These are phyloP conservation scores for Latrodectus geometricus DNA, from an alignment of 1,140 invertebrate species.

Conservation along the genomic window DNA sequence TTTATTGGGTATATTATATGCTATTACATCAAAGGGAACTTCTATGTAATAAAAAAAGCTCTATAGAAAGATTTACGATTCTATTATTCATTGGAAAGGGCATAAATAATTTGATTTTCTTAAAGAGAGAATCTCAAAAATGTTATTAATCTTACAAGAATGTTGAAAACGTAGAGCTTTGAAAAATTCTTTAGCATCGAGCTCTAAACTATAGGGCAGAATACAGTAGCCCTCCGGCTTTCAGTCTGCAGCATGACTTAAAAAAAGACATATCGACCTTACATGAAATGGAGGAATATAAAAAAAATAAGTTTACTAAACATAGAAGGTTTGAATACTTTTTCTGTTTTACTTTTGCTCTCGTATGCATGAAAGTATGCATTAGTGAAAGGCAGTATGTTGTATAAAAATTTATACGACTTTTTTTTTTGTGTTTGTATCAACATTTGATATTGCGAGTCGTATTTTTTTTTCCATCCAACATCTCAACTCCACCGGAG, in stretches of 20 bases:
- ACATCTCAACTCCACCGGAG: neutral
- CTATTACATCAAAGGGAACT: too few species aligned
- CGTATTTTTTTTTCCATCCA: neutral
- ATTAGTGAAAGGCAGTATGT: constrained; percentile 41
- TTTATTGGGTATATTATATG: too few species aligned
- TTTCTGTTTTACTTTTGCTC: neutral
- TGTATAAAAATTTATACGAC: constrained; percentile 2
- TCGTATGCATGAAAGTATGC: constrained; percentile 56
- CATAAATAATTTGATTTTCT: neutral
- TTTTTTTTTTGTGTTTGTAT: neutral
- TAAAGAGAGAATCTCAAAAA: neutral
- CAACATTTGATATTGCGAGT: neutral
- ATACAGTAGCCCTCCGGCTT: neutral
- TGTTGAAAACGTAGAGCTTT: neutral
- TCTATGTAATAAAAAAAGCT: too few species aligned
- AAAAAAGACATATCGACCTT: neutral
- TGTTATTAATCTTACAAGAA: neutral
- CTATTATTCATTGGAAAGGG: too few species aligned
- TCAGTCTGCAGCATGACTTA: neutral
- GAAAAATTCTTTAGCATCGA: neutral
- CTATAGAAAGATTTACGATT: too few species aligned
- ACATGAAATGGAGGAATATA: neutral
- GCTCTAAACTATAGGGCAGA: neutral
- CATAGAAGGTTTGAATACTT: neutral
- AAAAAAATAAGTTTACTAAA: constrained; percentile 4